Conservation (phyloP, 2,888 invertebrate genomes). For the Helleia helle region DNA sequence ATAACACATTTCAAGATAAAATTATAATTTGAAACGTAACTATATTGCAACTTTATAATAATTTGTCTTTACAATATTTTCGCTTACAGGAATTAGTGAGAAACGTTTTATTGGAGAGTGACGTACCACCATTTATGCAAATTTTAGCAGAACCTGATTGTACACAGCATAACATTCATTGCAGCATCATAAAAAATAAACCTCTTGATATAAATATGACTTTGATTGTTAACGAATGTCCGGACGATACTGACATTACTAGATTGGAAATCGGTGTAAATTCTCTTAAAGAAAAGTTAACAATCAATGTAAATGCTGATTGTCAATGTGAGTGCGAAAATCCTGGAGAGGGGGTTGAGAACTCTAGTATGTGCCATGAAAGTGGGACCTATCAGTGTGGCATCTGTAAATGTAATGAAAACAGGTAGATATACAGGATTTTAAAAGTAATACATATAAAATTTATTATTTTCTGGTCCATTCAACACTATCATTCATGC, state of each 20-base stretch:
- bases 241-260: constrained; percentile 14
- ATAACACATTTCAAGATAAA: too few species aligned
- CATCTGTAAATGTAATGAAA: constrained; percentile 72
- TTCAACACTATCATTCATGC: too few species aligned
- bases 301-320: constrained; percentile 78
- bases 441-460: too few species aligned
- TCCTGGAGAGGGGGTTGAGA: constrained; percentile 29
- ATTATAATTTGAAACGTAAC: too few species aligned
- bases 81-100: constrained; percentile 32
- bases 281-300: constrained; percentile 79
- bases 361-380: constrained; percentile 46
- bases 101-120: constrained; percentile 23
- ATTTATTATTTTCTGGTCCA: too few species aligned
- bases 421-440: too few species aligned
- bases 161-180: constrained; percentile 22
- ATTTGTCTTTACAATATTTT: neutral
- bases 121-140: constrained; percentile 27
- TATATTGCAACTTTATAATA: too few species aligned
- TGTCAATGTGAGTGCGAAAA: constrained; percentile 85
- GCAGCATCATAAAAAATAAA: constrained; percentile 27
- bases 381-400: constrained; percentile 76
- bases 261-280: constrained; percentile 54
- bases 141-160: constrained; percentile 35
- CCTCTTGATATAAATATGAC: constrained; percentile 29
- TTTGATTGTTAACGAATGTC: constrained; percentile 33